Percentiles rank a stretch among this genome's conserved stretches.
These are phyloP conservation scores for Nemopilema nomurai DNA, from an alignment of 30 jellyfish, hydroid and myxozoan genomes.

Conservation along the genomic window DNA sequence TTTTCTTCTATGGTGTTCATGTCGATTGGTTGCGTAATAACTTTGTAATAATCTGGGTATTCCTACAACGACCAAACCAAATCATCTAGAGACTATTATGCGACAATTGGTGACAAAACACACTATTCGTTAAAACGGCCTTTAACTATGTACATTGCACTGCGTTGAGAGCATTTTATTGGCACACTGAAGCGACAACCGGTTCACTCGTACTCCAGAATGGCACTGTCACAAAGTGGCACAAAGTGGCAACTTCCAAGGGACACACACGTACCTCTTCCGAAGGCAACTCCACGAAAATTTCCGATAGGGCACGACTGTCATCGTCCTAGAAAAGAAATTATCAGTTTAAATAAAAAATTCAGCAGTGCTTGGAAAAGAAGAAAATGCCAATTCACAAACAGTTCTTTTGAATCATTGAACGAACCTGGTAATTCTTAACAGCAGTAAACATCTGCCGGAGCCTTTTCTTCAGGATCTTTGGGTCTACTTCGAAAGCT, in stretches of 20 bases:
- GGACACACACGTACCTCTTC: conserved; percentile 39
- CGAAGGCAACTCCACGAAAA: conserved; percentile 89
- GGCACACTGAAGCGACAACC: too few relatives aligned
- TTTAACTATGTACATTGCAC: too few relatives aligned
- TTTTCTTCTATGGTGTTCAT: conserved; percentile 66
- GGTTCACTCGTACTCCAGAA: too few relatives aligned
- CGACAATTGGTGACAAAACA: too few relatives aligned
- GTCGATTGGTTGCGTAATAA: conserved; percentile 86
- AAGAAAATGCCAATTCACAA: too few relatives aligned
- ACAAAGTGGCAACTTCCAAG: too few relatives aligned
- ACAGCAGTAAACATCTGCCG: conserved; percentile 48
- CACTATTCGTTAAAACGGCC: too few relatives aligned
- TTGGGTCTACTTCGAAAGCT: conserved; percentile 64
- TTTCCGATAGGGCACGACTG: conserved; percentile 83
- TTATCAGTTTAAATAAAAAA: too few relatives aligned
- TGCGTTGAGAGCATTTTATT: too few relatives aligned
- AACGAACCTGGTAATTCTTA: conserved; percentile 60
- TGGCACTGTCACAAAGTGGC: too few relatives aligned
- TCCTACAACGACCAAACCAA: conserved; percentile 45
- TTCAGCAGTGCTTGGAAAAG: too few relatives aligned
- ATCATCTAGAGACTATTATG: too few relatives aligned
- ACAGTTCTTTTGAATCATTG: not conserved
- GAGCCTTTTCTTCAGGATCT: conserved; percentile 63
- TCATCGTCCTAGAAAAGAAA: conserved; percentile 76
- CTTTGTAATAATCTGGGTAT: conserved; percentile 88